Evolutionary conservation across 2,113 vertebrate genomes (phyloP).

Genomic region (Indicator indicator): DNA sequence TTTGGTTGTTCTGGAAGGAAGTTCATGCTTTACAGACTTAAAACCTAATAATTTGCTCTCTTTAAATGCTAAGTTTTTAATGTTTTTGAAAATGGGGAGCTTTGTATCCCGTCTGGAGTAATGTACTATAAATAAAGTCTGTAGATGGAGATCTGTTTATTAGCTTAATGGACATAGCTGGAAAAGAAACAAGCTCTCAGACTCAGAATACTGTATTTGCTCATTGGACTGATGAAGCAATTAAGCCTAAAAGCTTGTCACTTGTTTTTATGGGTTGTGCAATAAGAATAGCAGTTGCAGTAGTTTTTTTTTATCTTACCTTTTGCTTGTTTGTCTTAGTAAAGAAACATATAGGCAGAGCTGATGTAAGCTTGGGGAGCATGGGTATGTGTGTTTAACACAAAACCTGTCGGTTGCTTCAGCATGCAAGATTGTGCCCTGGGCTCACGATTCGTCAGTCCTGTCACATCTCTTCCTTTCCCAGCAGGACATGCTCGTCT

Average conservation of each 20-base stretch:
- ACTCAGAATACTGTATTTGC: background rate
- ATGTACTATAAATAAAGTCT: background rate
- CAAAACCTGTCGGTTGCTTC: background rate
- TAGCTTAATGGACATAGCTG: background rate
- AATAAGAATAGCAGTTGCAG: background rate
- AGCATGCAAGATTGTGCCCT: background rate
- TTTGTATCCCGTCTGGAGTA: background rate
- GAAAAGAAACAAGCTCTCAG: constrained; percentile 6
- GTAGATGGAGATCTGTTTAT: background rate
- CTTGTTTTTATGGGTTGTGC: background rate
- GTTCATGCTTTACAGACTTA: background rate
- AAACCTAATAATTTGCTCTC: background rate
- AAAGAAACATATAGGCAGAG: background rate
- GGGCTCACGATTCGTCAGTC: constrained; percentile 37
- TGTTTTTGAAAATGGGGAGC: background rate
- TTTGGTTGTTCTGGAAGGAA: background rate
- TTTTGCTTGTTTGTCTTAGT: constrained; percentile 13
- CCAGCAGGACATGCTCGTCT: constrained; percentile 53
- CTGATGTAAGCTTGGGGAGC: background rate
- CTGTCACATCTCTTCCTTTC: constrained; percentile 67
- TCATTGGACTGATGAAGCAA: constrained; percentile 13
- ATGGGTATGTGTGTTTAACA: background rate
- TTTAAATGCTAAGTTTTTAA: background rate
- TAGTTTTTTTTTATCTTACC: constrained; percentile 41
- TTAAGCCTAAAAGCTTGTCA: constrained; percentile 47